Percentiles rank a stretch among this genome's conserved stretches.
phyloP scores from a whole-genome alignment of 1,140 invertebrate species.

The Lordiphosa mommai region DNA sequence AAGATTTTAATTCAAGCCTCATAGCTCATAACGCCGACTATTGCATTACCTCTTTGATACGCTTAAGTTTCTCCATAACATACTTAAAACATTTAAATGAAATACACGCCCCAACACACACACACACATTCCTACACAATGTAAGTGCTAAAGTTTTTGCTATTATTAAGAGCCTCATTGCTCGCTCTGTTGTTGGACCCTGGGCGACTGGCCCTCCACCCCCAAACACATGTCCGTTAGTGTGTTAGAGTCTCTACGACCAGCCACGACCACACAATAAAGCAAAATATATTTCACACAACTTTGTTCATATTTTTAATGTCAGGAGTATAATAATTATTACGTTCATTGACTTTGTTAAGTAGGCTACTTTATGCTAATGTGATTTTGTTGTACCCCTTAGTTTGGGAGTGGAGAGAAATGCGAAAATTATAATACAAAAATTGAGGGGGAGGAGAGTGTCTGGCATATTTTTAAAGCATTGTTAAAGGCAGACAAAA shows the following conservation, averaged over 20 bases:
- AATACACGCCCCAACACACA: neutral
- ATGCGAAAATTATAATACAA: neutral
- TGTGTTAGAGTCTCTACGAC: neutral
- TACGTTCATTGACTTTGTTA: slow-evolving; percentile 76
- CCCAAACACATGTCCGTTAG: neutral
- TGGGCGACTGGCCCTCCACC: slow-evolving; percentile 31
- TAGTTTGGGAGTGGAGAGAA: slow-evolving; percentile 1
- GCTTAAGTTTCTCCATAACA: too few species aligned
- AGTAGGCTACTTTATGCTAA: slow-evolving; percentile 74
- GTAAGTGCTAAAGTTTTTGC: slow-evolving; percentile 72
- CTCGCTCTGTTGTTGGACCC: slow-evolving; percentile 73
- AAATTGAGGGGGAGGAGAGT: neutral
- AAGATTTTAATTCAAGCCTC: too few species aligned
- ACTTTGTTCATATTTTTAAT: slow-evolving; percentile 77
- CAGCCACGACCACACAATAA: slow-evolving; percentile 40
- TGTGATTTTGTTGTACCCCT: slow-evolving; percentile 56
- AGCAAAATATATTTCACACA: slow-evolving; percentile 64
- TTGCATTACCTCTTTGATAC: too few species aligned
- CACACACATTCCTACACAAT: slow-evolving; percentile 28
- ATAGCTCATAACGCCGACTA: too few species aligned
- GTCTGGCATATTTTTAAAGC: too few species aligned
- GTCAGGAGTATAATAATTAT: slow-evolving; percentile 76
- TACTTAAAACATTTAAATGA: too few species aligned
- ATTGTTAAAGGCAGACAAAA: too few species aligned
- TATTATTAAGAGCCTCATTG: slow-evolving; percentile 73